Base-by-base conservation (phyloP, 2,797 vertebrate genomes). In the Yasuhikotakia modesta region DNA sequence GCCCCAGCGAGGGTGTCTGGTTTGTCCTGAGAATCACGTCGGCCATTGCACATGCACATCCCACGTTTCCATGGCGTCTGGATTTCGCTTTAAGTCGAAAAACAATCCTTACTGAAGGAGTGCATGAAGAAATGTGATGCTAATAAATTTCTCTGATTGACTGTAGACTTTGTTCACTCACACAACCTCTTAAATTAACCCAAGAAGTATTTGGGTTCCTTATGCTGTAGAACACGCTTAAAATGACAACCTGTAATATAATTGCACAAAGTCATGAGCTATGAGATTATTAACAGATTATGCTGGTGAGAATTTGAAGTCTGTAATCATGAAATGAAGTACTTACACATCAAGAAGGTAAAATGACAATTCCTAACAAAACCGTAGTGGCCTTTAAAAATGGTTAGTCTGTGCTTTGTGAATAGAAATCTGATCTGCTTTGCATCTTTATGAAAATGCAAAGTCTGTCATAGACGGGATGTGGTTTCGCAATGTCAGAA, bases 351-450 rank as follows among this genome's bases (percentile, higher is more conserved):
- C 14, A 27, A 79, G 84, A 65, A 39, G 50, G 73, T 43, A 68
- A 65, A 80, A 74, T 81, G 78, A 66, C 81, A 70, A 75, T 78
- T 79, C 82, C 61, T 78, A 78, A 70, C 85, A 81, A 43, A 82
- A 89, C 81, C 84, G 84, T 87, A 85, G 87, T 90, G 88, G 92
- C 90, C 91, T 93, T 87, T 88, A 81, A 86, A 86, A 85, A 83
- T 86, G 82, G 58, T 86, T 87, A 87, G 82, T 85, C 79, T 87
- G 82, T 87, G 19, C 57, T 27, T 30, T 30, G 27, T 60, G 57
- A 60, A 85, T 84, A 78, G 46, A 84, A 84, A 83, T 85, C 71
- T 87, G 85, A 89, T 90, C 81, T 76, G 70, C 87, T 90, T 84
- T 87, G 81, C 89, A 87, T 91, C 85, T 86, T 89, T 88, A 86